phyloP scores from a whole-genome alignment of 1,140 invertebrate species.

The Campodea augens region DNA sequence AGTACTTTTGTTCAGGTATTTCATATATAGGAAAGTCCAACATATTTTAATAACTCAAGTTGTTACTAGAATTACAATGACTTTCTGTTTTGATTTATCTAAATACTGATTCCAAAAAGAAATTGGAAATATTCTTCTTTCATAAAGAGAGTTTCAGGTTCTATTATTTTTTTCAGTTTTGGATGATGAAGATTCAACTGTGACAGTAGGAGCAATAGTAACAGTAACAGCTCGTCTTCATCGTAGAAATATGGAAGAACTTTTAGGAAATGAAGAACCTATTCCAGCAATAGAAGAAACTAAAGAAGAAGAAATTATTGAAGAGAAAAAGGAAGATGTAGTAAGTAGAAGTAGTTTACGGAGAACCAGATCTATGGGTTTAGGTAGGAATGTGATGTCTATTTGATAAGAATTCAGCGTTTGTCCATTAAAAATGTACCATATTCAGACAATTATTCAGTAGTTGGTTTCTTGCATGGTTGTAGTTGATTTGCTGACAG shows the following conservation, averaged over 20 bases:
- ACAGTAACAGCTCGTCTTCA: slow-evolving; percentile 81
- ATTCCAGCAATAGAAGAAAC: slow-evolving; percentile 33
- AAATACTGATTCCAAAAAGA: slow-evolving; percentile 1
- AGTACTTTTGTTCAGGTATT: too few species aligned
- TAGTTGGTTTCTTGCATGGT: too few species aligned
- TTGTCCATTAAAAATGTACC: too few species aligned
- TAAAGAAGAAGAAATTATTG: slow-evolving; percentile 9
- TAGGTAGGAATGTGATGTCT: too few species aligned
- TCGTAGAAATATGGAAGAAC: slow-evolving; percentile 53
- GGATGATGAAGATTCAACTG: slow-evolving; percentile 90
- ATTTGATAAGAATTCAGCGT: too few species aligned
- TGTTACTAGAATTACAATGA: too few species aligned
- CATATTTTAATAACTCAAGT: too few species aligned
- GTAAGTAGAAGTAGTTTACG: slow-evolving; percentile 9
- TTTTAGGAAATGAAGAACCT: slow-evolving; percentile 64
- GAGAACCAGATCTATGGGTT: too few species aligned
- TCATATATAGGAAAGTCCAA: too few species aligned
- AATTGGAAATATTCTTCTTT: slow-evolving; percentile 5
- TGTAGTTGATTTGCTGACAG: too few species aligned
- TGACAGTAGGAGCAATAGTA: slow-evolving; percentile 92
- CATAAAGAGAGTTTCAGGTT: background rate
- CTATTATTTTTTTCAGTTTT: slow-evolving; percentile 46
- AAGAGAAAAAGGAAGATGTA: slow-evolving; percentile 1
- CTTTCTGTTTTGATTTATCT: too few species aligned
- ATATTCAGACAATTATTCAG: too few species aligned